Percentiles rank a stretch among this genome's conserved stretches.
Conservation (phyloP, 2,797 vertebrate species). For the Acridotheres tristis region DNA sequence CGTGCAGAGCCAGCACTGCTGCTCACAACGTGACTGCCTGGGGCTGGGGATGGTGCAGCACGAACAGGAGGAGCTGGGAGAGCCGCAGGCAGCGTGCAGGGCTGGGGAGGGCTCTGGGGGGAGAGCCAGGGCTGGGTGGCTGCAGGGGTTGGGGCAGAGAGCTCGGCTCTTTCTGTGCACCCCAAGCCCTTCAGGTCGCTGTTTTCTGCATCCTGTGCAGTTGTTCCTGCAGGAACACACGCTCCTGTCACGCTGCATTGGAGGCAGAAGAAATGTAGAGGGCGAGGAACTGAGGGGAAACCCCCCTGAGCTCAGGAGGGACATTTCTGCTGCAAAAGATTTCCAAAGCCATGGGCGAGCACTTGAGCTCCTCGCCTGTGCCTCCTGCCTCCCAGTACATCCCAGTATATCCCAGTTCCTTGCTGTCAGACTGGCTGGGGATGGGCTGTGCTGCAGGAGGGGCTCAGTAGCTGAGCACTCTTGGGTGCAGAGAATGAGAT, state of each 20-base stretch:
- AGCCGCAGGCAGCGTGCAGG: not conserved
- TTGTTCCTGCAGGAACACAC: fast-evolving
- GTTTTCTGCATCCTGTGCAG: not conserved
- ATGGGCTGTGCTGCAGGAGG: not conserved
- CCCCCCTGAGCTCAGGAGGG: not conserved
- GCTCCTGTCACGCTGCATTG: fast-evolving
- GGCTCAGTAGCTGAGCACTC: not conserved
- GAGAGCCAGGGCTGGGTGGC: not conserved
- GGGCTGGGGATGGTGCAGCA: not conserved
- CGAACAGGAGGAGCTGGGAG: not conserved
- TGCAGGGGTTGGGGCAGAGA: fast-evolving
- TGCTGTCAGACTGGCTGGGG: fast-evolving
- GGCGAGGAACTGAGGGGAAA: not conserved
- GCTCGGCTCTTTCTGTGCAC: not conserved
- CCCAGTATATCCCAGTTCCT: not conserved
- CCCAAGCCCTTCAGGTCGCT: not conserved
- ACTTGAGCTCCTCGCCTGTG: not conserved
- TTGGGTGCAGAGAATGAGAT: not conserved
- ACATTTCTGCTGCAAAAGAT: not conserved
- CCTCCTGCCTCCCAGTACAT: not conserved
- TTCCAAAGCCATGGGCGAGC: not conserved
- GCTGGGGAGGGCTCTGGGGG: not conserved
- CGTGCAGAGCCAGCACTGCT: not conserved
- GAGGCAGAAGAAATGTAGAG: not conserved
- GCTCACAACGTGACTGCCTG: not conserved